Percentiles rank a stretch among this genome's conserved stretches.
Evolutionary conservation across 2,113 vertebrate genomes (phyloP).

Genomic region (Nibea coibor): DNA sequence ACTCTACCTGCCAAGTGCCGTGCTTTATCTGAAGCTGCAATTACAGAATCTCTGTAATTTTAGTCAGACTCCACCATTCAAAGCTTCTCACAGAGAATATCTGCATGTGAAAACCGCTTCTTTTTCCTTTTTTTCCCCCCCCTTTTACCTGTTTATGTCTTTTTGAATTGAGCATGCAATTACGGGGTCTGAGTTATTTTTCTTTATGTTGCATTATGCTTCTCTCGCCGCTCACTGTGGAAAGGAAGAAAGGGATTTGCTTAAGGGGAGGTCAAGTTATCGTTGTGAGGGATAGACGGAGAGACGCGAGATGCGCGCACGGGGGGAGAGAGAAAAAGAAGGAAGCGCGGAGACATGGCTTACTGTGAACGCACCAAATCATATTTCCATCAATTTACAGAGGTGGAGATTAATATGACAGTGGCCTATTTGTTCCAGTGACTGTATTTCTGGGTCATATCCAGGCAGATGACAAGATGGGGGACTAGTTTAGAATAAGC

Average conservation of each 20-base stretch:
- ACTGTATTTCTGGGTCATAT: conserved; percentile 85
- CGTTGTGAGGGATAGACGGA: not conserved
- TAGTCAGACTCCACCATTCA: conserved; percentile 63
- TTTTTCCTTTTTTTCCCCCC: conserved; percentile 18
- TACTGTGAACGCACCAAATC: conserved; percentile 66
- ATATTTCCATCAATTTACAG: conserved; percentile 77
- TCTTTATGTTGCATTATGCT: conserved; percentile 43
- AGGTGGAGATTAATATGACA: conserved; percentile 80
- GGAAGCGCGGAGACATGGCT: conserved; percentile 28
- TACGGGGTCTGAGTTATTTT: conserved; percentile 35
- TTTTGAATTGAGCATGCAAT: conserved; percentile 45
- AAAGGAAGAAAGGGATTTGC: conserved; percentile 5
- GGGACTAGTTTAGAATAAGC: conserved; percentile 70
- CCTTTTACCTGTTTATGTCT: conserved; percentile 59
- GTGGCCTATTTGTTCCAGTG: conserved; percentile 82
- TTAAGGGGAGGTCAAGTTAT: conserved; percentile 47
- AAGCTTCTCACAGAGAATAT: conserved; percentile 56
- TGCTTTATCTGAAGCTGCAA: conserved; percentile 77
- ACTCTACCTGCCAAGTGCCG: conserved; percentile 80
- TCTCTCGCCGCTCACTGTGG: not conserved
- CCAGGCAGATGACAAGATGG: conserved; percentile 79
- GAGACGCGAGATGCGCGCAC: not conserved
- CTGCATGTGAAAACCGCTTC: conserved; percentile 45
- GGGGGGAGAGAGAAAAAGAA: not conserved
- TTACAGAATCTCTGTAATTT: conserved; percentile 81